Base-by-base conservation (phyloP, 2,797 vertebrate species). In the Ibycter americanus region DNA sequence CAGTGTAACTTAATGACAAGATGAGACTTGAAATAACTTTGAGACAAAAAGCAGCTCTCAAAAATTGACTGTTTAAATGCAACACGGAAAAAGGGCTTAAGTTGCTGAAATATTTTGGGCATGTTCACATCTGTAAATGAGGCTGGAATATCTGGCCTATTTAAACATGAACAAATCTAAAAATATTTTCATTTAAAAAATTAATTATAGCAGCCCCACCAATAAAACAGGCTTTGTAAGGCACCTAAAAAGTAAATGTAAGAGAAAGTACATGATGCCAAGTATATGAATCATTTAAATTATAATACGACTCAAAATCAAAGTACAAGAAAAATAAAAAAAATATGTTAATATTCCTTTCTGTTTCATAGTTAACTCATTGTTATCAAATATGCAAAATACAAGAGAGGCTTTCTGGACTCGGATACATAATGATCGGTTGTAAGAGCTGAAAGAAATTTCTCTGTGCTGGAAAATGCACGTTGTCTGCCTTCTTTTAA, bases 21-120 rank as follows among this genome's bases (percentile, higher is more conserved):
- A 90, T 90, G 78, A 83, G 87, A 90, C 88, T 95, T 95, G 65
- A 86, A 92, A 91, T 90, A 95, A 96, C 92, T 93, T 91, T 34
- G 32, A 71, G 51, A 89, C 65, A 87, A 92, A 95, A 90, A 90
- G 7, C 82, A 95, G 62, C 54, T 85, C 67, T 83, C 9, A 4
- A 72, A 89, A 89, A 59, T 25, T 47, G 42, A 20, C 58, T 62
- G 27, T 90, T 95, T 89, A 85, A 91, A 83, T 63, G 81, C 38
- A 80, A 87, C 4, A 2, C 0, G 1, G 42, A 84, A 89, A 93
- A 95, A 63, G 27, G 38, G 76, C 76, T 95, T 87, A 88, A 95
- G 51, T 44, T 93, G 81, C 87, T 90, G 68, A 92, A 95, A 90
- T 93, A 95, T 92, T 92, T 95, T 83, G 82, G 47, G 58, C 71